Base-by-base conservation (phyloP, 2,797 vertebrate species). In the Euphonia xanthogaster region DNA sequence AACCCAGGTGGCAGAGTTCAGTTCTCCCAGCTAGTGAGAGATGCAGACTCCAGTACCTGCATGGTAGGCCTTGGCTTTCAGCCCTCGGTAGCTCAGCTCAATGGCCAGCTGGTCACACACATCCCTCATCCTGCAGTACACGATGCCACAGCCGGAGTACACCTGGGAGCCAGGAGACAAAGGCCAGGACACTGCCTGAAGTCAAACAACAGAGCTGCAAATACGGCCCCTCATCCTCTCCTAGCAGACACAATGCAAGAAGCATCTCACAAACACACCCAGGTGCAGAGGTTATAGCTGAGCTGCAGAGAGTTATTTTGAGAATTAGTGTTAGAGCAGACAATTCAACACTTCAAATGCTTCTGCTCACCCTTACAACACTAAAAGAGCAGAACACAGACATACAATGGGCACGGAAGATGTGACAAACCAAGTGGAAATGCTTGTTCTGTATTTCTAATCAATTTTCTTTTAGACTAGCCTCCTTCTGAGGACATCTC, bases 111-210 rank as follows among this genome's bases (percentile, higher is more conserved):
- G 98, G 91, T 99, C 99, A 97, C 99, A 99, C 82, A 97, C 93
- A 1, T 99, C 99, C 95, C 99, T 98, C 94, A 98, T 99, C 86
- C 99, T 98, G 97, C 99, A 99, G 97, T 99, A 99, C 79, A 99
- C 97, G 47, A 99, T 99, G 91, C 99, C 99, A 94, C 99, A 99
- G 24, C 98, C 98, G 0, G 96, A 95, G 55, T 96, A 97, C 23
- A 97, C 98, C 99, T 99, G 97, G 48, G 72, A 39, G 88, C 57
- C 14, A 68, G 33, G 70, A 85, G 40, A 93, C 45, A 92, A 86
- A 73, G 63, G 17, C 37, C 24, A 15, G 30, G 65, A 51, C 47
- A 51, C 40, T 12, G 14, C 12, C 37, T 80, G 44, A 73, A 48
- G 47, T 57, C 61, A 72, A 30, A 12, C 54, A 47, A 40, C 13